phyloP scores from a whole-genome alignment of 1,140 invertebrate species.

The Drosophila azteca region DNA sequence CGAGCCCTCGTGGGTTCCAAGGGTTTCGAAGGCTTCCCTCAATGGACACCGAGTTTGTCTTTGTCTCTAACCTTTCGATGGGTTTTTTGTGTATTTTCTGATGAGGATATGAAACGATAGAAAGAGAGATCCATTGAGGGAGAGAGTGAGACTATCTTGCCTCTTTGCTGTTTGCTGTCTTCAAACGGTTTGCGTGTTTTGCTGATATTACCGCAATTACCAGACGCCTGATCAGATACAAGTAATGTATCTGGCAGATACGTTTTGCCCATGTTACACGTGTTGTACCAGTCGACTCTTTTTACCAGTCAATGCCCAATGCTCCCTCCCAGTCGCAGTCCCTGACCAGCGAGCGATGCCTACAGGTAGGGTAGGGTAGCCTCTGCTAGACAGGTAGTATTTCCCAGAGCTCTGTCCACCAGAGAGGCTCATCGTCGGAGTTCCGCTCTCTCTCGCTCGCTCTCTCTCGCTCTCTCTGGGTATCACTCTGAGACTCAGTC shows the following conservation, averaged over 20 bases:
- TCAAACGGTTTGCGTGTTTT: slow-evolving; percentile 59
- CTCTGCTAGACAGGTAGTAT: slow-evolving; percentile 2
- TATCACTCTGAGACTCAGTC: too few relatives aligned
- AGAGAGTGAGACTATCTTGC: slow-evolving; percentile 1
- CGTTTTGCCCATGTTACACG: slow-evolving; percentile 54
- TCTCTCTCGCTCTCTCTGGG: slow-evolving; percentile 19
- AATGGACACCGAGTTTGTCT: slow-evolving; percentile 12
- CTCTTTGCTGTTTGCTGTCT: slow-evolving; percentile 5
- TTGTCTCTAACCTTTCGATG: background rate
- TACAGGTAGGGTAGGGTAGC: too few relatives aligned
- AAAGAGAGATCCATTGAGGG: background rate
- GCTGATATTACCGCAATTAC: slow-evolving; percentile 67
- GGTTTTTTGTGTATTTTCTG: too few relatives aligned
- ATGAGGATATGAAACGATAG: too few relatives aligned
- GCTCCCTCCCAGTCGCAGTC: slow-evolving; percentile 5
- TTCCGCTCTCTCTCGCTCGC: slow-evolving; percentile 8
- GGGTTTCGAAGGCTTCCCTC: slow-evolving; percentile 47
- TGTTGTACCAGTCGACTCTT: slow-evolving; percentile 44
- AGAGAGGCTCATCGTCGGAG: too few relatives aligned
- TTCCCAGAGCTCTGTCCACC: background rate
- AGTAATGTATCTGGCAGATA: slow-evolving; percentile 60
- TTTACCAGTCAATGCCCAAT: slow-evolving; percentile 32
- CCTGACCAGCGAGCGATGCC: too few relatives aligned
- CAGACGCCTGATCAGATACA: slow-evolving; percentile 63
- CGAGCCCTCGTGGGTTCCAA: slow-evolving; percentile 18